Conservation (phyloP, 2,113 vertebrate genomes). For the Amphiprion ocellaris region DNA sequence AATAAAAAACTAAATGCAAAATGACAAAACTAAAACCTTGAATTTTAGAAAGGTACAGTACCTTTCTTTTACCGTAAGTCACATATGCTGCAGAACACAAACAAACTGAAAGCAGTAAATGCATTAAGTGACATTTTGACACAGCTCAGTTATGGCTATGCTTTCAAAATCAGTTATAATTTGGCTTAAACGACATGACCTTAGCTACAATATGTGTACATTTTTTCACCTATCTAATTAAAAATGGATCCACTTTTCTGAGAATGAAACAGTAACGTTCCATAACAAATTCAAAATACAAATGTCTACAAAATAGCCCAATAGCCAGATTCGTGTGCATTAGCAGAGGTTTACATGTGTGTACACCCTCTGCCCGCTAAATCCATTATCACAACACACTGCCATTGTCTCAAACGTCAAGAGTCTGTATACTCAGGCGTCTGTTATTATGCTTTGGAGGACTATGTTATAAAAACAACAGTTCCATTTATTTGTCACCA, state of each 20-base stretch:
- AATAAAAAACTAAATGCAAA: background rate
- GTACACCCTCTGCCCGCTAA: background rate
- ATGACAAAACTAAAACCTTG: no score
- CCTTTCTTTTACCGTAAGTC: background rate
- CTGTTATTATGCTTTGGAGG: slow-evolving; percentile 43
- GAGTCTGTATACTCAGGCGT: slow-evolving; percentile 22
- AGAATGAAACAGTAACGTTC: background rate
- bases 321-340: background rate
- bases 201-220: background rate
- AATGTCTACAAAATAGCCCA: background rate
- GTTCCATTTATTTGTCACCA: slow-evolving; percentile 61
- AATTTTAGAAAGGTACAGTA: background rate
- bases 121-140: background rate
- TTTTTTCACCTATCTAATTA: background rate
- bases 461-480: slow-evolving; percentile 16
- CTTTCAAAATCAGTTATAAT: background rate
- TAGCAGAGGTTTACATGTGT: slow-evolving; percentile 35
- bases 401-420: slow-evolving; percentile 20
- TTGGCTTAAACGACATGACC: background rate
- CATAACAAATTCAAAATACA: slow-evolving; percentile 6
- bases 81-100: background rate
- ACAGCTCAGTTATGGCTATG: background rate
- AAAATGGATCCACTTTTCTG: background rate
- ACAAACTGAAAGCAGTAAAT: background rate
- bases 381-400: slow-evolving; percentile 35